Evolutionary conservation across 1,140 invertebrate species (phyloP).

Genomic region (Diorhabda elongata): DNA sequence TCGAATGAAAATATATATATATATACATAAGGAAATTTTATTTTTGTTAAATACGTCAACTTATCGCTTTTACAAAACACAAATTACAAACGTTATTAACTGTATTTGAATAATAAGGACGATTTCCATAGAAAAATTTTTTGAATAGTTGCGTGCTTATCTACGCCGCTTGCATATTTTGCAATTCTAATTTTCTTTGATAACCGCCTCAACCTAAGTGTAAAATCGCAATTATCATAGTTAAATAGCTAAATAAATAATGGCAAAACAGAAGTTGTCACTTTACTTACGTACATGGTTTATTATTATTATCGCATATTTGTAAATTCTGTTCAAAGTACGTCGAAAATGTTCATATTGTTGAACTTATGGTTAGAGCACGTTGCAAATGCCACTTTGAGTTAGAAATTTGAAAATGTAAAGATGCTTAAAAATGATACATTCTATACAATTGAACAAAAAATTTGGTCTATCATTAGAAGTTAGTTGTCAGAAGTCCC

Average conservation of each 20-base stretch:
- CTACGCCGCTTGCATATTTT: slow-evolving; percentile 10
- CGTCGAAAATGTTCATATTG: not conserved
- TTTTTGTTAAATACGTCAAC: not conserved
- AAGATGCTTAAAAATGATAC: too few species aligned
- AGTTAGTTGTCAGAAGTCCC: too few species aligned
- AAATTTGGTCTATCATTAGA: too few species aligned
- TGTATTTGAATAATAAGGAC: slow-evolving; percentile 15
- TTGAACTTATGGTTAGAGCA: too few species aligned
- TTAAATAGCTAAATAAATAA: not conserved
- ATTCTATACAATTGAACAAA: too few species aligned
- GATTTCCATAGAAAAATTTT: slow-evolving; percentile 13
- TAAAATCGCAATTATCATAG: slow-evolving; percentile 8
- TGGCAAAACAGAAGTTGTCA: not conserved
- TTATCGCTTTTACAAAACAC: not conserved
- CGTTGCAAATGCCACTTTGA: too few species aligned
- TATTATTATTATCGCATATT: not conserved
- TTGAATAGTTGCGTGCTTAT: slow-evolving; percentile 11
- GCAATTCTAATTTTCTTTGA: slow-evolving; percentile 15
- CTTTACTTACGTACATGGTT: not conserved
- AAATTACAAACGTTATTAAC: slow-evolving; percentile 13
- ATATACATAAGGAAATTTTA: too few species aligned
- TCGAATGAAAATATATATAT: too few species aligned
- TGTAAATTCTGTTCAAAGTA: not conserved
- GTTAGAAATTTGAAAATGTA: too few species aligned
- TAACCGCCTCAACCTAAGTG: slow-evolving; percentile 6